Evolutionary conservation across 2,888 invertebrate species (phyloP), one percentile per base, ranked within the genome.

Genomic region (Oxytorus armatus): DNA sequence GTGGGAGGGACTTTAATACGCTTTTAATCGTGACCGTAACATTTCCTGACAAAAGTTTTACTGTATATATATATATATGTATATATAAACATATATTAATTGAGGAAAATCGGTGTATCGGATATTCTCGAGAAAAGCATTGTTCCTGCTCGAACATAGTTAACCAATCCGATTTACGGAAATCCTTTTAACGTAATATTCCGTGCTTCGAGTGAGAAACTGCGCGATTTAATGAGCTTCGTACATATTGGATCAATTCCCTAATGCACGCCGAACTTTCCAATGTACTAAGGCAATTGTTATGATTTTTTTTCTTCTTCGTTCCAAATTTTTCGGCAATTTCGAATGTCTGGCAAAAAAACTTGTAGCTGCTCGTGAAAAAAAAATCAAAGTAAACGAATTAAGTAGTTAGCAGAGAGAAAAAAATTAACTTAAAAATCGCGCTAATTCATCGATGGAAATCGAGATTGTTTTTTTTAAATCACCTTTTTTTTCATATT

Each of bases 121-220:
- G 68, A 55, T 18, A 55, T 68, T 53, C 25, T 51, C 53, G 23
- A 53, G 39, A 42, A 68, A 53, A 53, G 39, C 53, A 68, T 68
- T 68, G 68, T 68, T 55, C 53, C 55, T 68, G 39, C 21, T 68
- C 18, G 25, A 55, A 55, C 14, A 66, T 21, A 29, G 11, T 49
- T 51, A 14, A 18, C 51, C 66, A 33, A 66, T 66, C 49, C 21
- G 21, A 36, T 51, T 51, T 29, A 16, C 29, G 44, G 69, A 57
- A 57, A 57, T 69, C 69, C 55, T 29, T 44, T 44, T 25, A 51
- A 51, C 36, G 29, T 14, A 53, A 68, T 51, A 51, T 36, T 14
- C 21, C 18, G 29, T 23, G 11, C 8, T 36, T 11, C 21, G 8
- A 16, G 16, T n/a, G 18, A 49, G 21, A 36, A 14, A 51, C 21